Evolutionary conservation across 2,797 vertebrate genomes (phyloP).

Genomic region (Enteromius unitaeniatus): DNA sequence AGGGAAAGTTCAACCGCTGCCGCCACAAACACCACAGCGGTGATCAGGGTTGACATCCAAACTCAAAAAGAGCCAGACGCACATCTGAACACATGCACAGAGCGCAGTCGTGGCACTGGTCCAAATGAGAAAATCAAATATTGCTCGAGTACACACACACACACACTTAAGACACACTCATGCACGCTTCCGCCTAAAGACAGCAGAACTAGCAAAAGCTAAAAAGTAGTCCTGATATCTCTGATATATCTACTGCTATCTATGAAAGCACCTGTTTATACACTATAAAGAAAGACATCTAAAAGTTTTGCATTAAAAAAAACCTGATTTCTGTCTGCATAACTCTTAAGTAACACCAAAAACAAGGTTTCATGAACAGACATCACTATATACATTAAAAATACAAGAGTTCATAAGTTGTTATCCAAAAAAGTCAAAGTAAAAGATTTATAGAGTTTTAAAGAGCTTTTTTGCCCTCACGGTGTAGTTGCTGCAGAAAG

Average conservation of each 20-base stretch:
- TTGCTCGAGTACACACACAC: conserved; percentile 34
- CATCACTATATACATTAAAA: conserved; percentile 54
- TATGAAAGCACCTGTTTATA: conserved; percentile 38
- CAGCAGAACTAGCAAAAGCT: conserved; percentile 23
- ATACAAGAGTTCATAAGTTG: conserved; percentile 50
- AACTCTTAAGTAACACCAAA: conserved; percentile 54
- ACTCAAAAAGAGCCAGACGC: conserved; percentile 55
- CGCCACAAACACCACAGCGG: conserved; percentile 64
- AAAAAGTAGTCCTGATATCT: conserved; percentile 21
- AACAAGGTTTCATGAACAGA: conserved; percentile 59
- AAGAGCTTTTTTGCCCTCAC: conserved; percentile 36
- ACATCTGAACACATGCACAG: conserved; percentile 35
- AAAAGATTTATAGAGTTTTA: conserved; percentile 43
- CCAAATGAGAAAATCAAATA: conserved; percentile 53
- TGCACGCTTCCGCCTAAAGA: conserved; percentile 12
- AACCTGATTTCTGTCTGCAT: conserved; percentile 75
- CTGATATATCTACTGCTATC: background rate
- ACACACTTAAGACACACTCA: conserved; percentile 11
- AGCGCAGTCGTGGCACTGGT: conserved; percentile 28
- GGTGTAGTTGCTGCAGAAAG: conserved; percentile 20
- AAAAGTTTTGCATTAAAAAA: conserved; percentile 77
- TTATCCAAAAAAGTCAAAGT: conserved; percentile 29
- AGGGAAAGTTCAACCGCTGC: conserved; percentile 70
- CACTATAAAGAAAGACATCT: conserved; percentile 57
- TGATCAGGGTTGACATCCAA: conserved; percentile 73